Base-by-base conservation (phyloP, 2,888 invertebrate genomes). In the Perithous albicinctus region DNA sequence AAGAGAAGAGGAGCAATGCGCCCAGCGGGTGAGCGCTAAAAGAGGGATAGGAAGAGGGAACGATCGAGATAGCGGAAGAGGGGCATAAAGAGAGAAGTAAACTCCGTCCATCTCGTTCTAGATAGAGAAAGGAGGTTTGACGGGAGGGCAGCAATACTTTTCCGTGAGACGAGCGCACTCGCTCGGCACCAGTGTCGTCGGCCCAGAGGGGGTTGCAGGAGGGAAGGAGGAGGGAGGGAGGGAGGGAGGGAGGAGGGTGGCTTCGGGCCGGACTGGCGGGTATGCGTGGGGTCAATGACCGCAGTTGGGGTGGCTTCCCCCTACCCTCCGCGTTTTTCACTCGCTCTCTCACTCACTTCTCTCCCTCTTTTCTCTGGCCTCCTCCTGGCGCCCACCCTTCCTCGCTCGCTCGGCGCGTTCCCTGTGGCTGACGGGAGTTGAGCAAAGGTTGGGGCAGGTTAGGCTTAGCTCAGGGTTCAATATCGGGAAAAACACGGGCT, bases 391-490 rank as follows among this genome's bases (percentile, higher is more conserved):
- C 86, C 75, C 72, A 76, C 85, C 56, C 63, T 54, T 67, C 43
- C 56, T 51, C 82, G 63, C 79, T 54, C 75, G 48, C 56, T 51
- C n/a, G 80, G 67, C 79, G 41, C 69, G 15, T 29, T 56, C 66
- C 15, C 78, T 12, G 73, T 66, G 35, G 7, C 63, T 69, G 89
- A 29, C 43, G 72, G 43, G 59, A 43, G 56, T 43, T 43, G 72
- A 59, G 72, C 72, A 59, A 85, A 87, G 88, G 89, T 91, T 91
- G 91, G 87, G 91, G 89, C 89, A 91, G 91, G 91, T 91, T 91
- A 91, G 91, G 90, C 90, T 89, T 88, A 89, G 90, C 90, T 90
- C 88, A 89, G 88, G 90, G 89, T 88, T 91, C 91, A 89, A 90
- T 91, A 91, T 90, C 89, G 89, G 73, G 51, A 56, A 61, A 73